phyloP scores from a whole-genome alignment of 2,888 invertebrate genomes.

The Horisme vitalbata region DNA sequence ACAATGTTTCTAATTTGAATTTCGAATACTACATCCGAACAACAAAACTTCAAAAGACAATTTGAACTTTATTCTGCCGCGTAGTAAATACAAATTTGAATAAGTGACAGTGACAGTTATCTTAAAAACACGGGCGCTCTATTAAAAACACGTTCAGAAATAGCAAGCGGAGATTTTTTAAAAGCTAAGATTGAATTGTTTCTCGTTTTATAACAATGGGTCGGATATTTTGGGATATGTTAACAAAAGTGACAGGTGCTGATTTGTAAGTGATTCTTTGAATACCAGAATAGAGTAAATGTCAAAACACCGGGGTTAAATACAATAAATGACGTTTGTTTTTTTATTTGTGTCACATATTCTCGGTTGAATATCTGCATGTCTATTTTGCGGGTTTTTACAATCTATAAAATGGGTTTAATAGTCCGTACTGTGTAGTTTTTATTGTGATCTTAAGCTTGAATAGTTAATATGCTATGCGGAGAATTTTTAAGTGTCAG shows the following conservation, averaged over 20 bases:
- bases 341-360: conserved; percentile 33
- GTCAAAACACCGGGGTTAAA: conserved; percentile 70
- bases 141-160: conserved; percentile 60
- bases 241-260: conserved; percentile 72
- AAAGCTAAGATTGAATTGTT: conserved; percentile 68
- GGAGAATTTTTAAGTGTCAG: conserved; percentile 24
- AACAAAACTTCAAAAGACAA: conserved; percentile 21
- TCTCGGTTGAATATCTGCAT: conserved; percentile 24
- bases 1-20: conserved; percentile 52
- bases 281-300: conserved; percentile 64
- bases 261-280: conserved; percentile 67
- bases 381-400: conserved; percentile 51
- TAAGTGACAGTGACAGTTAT: conserved; percentile 38
- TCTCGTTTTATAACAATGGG: conserved; percentile 68
- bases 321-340: conserved; percentile 56
- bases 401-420: conserved; percentile 49
- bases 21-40: conserved; percentile 31
- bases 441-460: conserved; percentile 32
- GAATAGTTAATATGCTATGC: conserved; percentile 27
- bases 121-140: conserved; percentile 39
- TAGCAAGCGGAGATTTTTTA: conserved; percentile 52
- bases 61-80: conserved; percentile 36
- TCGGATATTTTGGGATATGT: conserved; percentile 59
- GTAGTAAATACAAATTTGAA: conserved; percentile 26
- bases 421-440: conserved; percentile 43